Percentiles rank a stretch among this genome's conserved stretches.
Evolutionary conservation across 2,888 invertebrate genomes (phyloP).

Genomic region (Anodontia alba): DNA sequence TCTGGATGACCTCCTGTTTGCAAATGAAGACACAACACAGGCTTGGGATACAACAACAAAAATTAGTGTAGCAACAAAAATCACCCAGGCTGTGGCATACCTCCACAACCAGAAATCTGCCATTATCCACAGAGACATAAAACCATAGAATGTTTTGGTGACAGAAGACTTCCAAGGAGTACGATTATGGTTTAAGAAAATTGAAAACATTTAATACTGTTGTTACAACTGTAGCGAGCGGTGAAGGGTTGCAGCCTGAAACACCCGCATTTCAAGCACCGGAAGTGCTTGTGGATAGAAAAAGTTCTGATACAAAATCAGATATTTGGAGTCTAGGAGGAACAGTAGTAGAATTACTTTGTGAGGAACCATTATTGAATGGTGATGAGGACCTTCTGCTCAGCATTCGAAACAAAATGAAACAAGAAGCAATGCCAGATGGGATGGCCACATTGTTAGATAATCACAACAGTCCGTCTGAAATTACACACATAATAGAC

Average conservation of each 20-base stretch:
- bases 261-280: conserved; percentile 51
- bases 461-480: background rate
- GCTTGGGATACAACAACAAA: background rate
- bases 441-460: conserved; percentile 1
- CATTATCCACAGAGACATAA: conserved; percentile 42
- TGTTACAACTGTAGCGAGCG: conserved; percentile 25
- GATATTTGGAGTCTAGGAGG: conserved; percentile 42
- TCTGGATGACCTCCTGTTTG: conserved; percentile 29
- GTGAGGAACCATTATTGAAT: conserved; percentile 32
- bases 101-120: conserved; percentile 30
- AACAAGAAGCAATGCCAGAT: conserved; percentile 30
- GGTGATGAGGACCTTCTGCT: conserved; percentile 2
- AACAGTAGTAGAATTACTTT: conserved; percentile 27
- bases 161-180: conserved; percentile 20
- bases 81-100: conserved; percentile 26
- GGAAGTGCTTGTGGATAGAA: conserved; percentile 25
- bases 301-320: conserved; percentile 11
- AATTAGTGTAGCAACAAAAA: background rate
- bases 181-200: conserved; percentile 26
- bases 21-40: background rate
- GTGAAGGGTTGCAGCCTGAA: conserved; percentile 32
- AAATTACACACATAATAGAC: background rate
- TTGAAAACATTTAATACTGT: conserved; percentile 18
- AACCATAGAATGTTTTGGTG: conserved; percentile 43
- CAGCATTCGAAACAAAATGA: conserved; percentile 27